These are phyloP conservation scores for Condylostylus longicornis DNA, from an alignment of 1,140 invertebrate genomes.

Conservation along the genomic window DNA sequence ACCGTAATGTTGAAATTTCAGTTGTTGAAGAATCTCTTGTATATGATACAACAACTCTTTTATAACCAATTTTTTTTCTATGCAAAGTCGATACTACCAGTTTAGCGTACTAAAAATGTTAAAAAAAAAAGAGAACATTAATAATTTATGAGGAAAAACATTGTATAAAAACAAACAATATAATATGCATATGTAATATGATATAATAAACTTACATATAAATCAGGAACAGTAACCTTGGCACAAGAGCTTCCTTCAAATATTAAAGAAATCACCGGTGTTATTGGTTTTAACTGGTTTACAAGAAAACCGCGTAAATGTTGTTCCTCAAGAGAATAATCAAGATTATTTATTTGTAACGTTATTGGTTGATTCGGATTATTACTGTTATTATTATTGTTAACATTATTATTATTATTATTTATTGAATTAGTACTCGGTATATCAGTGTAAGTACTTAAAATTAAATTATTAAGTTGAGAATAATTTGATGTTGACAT, in stretches of 20 bases:
- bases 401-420: too few relatives aligned
- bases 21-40: slow-evolving; percentile 42
- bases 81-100: slow-evolving; percentile 72
- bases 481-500: too few relatives aligned
- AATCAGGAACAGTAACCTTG: slow-evolving; percentile 29
- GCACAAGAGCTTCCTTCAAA: slow-evolving; percentile 27
- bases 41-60: slow-evolving; percentile 65
- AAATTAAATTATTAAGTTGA: too few relatives aligned
- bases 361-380: slow-evolving; percentile 20
- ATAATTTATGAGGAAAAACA: neutral
- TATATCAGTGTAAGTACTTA: too few relatives aligned
- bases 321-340: slow-evolving; percentile 26
- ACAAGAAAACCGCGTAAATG: slow-evolving; percentile 23
- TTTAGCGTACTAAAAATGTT: slow-evolving; percentile 48
- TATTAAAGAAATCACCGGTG: slow-evolving; percentile 24
- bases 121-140: neutral
- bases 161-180: neutral
- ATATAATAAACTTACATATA: slow-evolving; percentile 18
- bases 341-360: slow-evolving; percentile 30
- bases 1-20: slow-evolving; percentile 48
- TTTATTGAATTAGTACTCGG: too few relatives aligned
- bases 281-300: slow-evolving; percentile 27
- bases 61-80: slow-evolving; percentile 65
- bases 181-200: neutral
- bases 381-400: too few relatives aligned